Evolutionary conservation across 2,888 invertebrate genomes (phyloP).

Genomic region (Noctua comes): DNA sequence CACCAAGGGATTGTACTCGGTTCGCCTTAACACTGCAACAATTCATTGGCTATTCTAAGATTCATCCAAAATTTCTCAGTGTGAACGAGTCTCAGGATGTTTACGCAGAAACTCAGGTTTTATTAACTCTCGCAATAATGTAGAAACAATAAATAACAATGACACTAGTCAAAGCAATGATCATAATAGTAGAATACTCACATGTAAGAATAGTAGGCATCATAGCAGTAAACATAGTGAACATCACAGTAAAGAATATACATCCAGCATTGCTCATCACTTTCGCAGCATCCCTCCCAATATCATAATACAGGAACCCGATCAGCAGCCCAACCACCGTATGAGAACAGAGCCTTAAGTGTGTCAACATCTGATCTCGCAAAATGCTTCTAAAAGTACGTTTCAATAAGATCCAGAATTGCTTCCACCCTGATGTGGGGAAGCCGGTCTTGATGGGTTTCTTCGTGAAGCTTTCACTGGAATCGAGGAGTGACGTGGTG

Average conservation of each 20-base stretch:
- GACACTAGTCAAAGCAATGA: neutral
- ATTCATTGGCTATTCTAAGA: neutral
- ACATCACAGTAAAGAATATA: conserved; percentile 98
- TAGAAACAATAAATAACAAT: neutral
- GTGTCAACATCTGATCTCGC: conserved; percentile 96
- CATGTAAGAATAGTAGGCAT: conserved; percentile 99
- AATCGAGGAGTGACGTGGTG: conserved; percentile 93
- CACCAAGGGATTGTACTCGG: neutral
- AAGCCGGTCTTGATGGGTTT: conserved; percentile 93
- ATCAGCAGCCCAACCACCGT: conserved; percentile 97
- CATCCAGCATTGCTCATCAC: conserved; percentile 98
- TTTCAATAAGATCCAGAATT: conserved; percentile 96
- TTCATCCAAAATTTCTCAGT: neutral
- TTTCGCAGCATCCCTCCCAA: conserved; percentile 97
- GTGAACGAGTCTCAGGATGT: neutral
- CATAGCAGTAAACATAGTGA: conserved; percentile 99
- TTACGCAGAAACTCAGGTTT: neutral
- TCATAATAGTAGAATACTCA: conserved; percentile 89
- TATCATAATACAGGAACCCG: conserved; percentile 97
- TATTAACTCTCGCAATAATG: neutral
- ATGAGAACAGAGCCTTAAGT: conserved; percentile 96
- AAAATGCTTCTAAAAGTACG: conserved; percentile 95
- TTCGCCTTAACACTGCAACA: neutral
- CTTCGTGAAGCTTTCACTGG: conserved; percentile 93
- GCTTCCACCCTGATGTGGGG: conserved; percentile 95